Evolutionary conservation across 2,113 vertebrate species (phyloP).

Genomic region (Mesembrinibis cayennensis): DNA sequence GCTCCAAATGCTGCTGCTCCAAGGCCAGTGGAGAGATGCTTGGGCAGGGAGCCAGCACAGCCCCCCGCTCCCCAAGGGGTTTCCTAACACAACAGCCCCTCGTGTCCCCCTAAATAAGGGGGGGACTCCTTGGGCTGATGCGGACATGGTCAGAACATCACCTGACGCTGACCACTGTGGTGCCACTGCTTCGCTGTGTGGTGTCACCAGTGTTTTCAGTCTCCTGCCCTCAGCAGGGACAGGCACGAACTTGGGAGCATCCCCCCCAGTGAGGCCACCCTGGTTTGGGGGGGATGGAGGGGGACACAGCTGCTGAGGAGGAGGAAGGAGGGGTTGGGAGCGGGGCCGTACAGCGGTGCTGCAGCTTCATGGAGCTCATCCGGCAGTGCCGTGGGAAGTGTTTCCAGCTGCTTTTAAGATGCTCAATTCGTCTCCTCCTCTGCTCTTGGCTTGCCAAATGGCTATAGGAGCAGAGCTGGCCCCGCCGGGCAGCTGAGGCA

Average conservation of each 20-base stretch:
- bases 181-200: background rate
- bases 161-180: accelerated
- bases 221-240: background rate
- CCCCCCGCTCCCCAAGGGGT: no score
- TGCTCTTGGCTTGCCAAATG: background rate
- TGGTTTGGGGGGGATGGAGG: background rate
- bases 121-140: background rate
- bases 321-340: background rate
- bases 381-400: background rate
- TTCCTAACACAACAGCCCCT: background rate
- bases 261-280: background rate
- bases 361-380: background rate
- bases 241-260: background rate
- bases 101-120: background rate
- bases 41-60: background rate
- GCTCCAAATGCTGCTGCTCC: background rate
- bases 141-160: background rate
- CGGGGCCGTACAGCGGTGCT: accelerated
- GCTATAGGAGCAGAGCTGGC: background rate
- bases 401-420: constrained; percentile 44
- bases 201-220: background rate
- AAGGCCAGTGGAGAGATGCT: background rate
- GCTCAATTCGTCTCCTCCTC: constrained; percentile 6
- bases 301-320: background rate
- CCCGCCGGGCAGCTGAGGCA: background rate